A percentile compares a stretch with the other conserved stretches of the same genome.
These are phyloP conservation scores for Ariolimax columbianus DNA, from an alignment of 2,888 invertebrate genomes.

Conservation along the genomic window DNA sequence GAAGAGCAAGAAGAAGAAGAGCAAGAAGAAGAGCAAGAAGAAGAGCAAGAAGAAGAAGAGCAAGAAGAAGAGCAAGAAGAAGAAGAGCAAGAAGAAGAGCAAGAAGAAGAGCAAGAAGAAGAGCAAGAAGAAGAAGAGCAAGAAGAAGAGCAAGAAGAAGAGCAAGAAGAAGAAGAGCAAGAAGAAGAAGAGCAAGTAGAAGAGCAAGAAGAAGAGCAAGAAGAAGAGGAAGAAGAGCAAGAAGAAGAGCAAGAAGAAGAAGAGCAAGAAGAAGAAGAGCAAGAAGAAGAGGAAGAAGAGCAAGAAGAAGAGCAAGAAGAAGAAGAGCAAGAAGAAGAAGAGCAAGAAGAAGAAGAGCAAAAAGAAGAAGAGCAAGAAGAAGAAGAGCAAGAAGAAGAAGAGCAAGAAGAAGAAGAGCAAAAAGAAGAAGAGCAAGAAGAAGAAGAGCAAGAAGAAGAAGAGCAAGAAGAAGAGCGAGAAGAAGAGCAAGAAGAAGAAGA, in stretches of 20 bases:
- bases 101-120: background rate
- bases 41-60: background rate
- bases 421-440: background rate
- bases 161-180: constrained; percentile 14
- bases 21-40: background rate
- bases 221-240: background rate
- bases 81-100: background rate
- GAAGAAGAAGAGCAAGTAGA: background rate
- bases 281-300: background rate
- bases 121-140: background rate
- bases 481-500: background rate
- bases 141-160: constrained; percentile 20
- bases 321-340: no score
- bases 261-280: background rate
- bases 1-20: background rate
- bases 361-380: no score
- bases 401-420: no score
- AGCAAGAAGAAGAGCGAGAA: background rate
- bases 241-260: no score
- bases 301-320: background rate
- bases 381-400: no score
- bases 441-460: background rate
- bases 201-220: background rate
- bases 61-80: background rate
- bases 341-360: background rate